Evolutionary conservation across 1,140 invertebrate species (phyloP).

Genomic region (Heliconius congener): DNA sequence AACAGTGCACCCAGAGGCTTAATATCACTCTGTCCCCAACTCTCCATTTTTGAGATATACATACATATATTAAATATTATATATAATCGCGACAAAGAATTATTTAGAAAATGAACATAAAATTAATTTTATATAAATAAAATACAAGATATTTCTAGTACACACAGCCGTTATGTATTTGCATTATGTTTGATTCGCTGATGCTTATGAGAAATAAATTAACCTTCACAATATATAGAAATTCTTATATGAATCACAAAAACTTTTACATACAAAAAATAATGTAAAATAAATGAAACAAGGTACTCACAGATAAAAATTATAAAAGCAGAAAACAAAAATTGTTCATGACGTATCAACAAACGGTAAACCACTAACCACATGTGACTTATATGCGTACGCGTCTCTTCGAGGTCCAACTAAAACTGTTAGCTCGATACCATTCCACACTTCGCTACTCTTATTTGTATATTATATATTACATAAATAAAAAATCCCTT

Average conservation of each 20-base stretch:
- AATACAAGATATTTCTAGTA: neutral
- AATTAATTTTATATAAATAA: neutral
- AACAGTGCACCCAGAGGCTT: too few relatives aligned
- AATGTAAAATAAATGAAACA: neutral
- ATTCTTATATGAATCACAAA: neutral
- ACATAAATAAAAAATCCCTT: neutral
- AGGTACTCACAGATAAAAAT: neutral
- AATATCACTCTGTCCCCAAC: too few relatives aligned
- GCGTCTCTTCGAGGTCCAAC: constrained; percentile 29
- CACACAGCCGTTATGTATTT: neutral
- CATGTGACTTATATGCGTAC: constrained; percentile 29
- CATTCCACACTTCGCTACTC: neutral
- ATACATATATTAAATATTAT: too few relatives aligned
- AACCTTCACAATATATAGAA: neutral
- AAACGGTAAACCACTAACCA: constrained; percentile 33
- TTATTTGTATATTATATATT: neutral
- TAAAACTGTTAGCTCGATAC: constrained; percentile 32
- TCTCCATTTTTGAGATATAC: too few relatives aligned
- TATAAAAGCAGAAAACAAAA: neutral
- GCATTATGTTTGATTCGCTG: neutral
- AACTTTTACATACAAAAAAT: neutral
- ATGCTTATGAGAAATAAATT: neutral
- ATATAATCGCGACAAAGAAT: too few relatives aligned
- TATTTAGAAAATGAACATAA: neutral
- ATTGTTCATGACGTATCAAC: neutral